Evolutionary conservation across 2,888 invertebrate species (phyloP).

Genomic region (Escarpia spicata): DNA sequence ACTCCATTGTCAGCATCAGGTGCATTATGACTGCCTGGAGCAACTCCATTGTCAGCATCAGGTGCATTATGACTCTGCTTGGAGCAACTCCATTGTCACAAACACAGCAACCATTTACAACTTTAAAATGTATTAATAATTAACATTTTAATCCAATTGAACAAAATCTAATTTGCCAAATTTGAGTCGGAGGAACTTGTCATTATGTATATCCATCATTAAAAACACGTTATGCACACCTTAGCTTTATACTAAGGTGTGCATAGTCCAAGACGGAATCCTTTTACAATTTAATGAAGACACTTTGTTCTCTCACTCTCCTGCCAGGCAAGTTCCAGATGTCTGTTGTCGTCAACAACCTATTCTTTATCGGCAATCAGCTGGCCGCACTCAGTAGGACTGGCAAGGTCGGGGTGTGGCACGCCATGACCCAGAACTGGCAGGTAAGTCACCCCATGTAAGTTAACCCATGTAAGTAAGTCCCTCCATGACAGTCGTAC

Average conservation of each 20-base stretch:
- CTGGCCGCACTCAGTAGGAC: constrained; percentile 92
- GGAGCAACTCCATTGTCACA: too few relatives aligned
- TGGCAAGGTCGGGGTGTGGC: constrained; percentile 99
- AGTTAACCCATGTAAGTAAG: not conserved
- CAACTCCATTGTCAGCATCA: too few relatives aligned
- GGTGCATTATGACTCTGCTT: too few relatives aligned
- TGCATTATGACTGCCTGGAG: too few relatives aligned
- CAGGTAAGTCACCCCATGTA: constrained; percentile 70
- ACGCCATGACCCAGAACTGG: constrained; percentile 98
- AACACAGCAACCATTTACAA: too few relatives aligned
- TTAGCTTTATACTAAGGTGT: not conserved
- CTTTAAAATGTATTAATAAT: too few relatives aligned
- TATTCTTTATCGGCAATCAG: constrained; percentile 97
- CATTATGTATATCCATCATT: not conserved
- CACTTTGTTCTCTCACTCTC: not conserved
- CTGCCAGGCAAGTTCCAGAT: constrained; percentile 85
- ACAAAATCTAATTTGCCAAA: not conserved
- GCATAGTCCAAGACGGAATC: not conserved
- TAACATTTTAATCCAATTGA: too few relatives aligned
- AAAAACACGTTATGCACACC: too few relatives aligned
- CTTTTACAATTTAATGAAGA: not conserved
- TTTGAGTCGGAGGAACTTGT: not conserved
- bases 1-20: too few relatives aligned
- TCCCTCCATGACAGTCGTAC: not conserved
- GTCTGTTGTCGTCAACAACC: constrained; percentile 87